Conservation (phyloP, 2,797 vertebrate genomes). For the Rhyacichthys aspro region DNA sequence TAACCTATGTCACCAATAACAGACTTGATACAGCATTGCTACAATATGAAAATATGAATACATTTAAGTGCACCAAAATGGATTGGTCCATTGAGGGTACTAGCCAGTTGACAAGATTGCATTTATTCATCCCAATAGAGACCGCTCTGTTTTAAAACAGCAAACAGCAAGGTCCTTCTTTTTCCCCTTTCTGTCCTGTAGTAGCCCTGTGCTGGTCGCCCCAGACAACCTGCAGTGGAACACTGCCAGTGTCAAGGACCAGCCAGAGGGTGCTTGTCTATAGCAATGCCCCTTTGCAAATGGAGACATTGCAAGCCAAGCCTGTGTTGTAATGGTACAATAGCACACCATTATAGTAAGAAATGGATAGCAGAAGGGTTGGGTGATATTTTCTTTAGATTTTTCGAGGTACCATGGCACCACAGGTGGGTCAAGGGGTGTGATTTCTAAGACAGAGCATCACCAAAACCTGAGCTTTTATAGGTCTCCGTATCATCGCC, state of each 20-base stretch:
- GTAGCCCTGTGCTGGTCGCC: constrained; percentile 28
- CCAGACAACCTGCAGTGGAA: constrained; percentile 22
- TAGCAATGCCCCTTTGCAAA: constrained; percentile 22
- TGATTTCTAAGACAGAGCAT: no score
- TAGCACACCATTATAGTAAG: background rate
- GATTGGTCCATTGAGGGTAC: constrained; percentile 1
- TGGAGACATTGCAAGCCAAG: constrained; percentile 12
- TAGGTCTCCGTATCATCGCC: no score
- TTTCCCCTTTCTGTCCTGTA: constrained; percentile 19
- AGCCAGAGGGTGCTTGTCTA: constrained; percentile 30
- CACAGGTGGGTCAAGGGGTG: no score
- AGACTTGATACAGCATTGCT: background rate
- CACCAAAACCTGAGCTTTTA: no score
- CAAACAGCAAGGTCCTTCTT: constrained; percentile 16
- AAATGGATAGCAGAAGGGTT: no score
- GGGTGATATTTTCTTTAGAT: background rate
- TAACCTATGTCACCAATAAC: background rate
- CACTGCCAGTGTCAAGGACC: constrained; percentile 31
- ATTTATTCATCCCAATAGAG: constrained; percentile 6
- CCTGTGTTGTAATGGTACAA: background rate
- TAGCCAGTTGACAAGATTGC: constrained; percentile 9
- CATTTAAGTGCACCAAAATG: background rate
- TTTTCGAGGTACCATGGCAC: no score
- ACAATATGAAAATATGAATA: background rate
- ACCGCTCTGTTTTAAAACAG: constrained; percentile 24